phyloP scores from a whole-genome alignment of 2,113 vertebrate genomes.

The Falco punctatus region DNA sequence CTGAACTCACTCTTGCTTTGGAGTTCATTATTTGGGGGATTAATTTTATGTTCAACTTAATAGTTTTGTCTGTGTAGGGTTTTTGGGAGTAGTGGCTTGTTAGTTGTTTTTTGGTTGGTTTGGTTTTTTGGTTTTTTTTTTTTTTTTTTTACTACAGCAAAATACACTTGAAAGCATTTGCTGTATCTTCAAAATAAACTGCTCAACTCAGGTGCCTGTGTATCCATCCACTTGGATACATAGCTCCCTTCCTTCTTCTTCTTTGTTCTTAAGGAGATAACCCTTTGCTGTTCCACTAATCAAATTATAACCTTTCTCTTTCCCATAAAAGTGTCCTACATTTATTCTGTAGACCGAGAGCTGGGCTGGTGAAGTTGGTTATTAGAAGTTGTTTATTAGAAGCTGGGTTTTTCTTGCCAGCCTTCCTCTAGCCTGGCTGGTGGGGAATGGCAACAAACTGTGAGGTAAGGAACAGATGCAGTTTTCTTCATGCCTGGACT shows the following conservation, averaged over 20 bases:
- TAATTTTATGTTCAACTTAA: not conserved
- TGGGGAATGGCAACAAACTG: not conserved
- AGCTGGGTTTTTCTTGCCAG: not conserved
- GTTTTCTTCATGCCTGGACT: not conserved
- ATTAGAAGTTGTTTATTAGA: not conserved
- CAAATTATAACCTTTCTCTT: not conserved
- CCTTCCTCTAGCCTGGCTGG: not conserved
- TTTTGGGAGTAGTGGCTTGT: not conserved
- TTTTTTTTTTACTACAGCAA: not conserved
- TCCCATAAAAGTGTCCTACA: not conserved
- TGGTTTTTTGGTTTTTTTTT: no score
- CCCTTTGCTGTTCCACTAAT: not conserved
- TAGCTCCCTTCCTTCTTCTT: not conserved
- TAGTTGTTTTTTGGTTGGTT: not conserved
- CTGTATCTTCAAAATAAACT: not conserved
- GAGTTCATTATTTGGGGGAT: not conserved
- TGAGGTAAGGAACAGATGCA: not conserved
- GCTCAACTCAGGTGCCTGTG: not conserved
- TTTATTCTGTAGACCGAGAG: not conserved
- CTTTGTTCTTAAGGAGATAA: not conserved
- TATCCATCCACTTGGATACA: not conserved
- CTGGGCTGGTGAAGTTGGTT: not conserved
- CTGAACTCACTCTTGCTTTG: not conserved
- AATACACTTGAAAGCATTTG: not conserved
- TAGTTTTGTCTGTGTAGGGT: not conserved